Conservation (phyloP, 2,888 invertebrate genomes). For the Ditula angustiorana region DNA sequence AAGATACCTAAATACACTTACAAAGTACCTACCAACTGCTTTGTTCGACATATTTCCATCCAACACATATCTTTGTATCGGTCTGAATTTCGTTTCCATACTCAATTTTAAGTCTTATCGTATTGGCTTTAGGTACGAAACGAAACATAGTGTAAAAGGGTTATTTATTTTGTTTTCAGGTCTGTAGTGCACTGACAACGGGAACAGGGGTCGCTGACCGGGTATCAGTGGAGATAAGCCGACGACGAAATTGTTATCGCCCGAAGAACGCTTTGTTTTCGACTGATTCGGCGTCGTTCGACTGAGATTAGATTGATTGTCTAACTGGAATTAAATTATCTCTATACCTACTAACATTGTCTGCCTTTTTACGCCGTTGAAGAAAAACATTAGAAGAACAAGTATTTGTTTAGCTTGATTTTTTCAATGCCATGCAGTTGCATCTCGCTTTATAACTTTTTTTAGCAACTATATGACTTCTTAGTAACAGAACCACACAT, state of each 20-base stretch:
- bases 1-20: neutral
- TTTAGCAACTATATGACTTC: neutral
- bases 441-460: too few species aligned
- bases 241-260: conserved; percentile 74
- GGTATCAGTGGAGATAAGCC: conserved; percentile 77
- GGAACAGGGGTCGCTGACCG: conserved; percentile 76
- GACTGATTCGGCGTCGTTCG: conserved; percentile 65
- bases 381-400: neutral
- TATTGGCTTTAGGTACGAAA: neutral
- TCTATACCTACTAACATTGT: neutral
- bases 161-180: conserved; percentile 53
- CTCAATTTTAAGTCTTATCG: neutral
- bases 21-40: neutral
- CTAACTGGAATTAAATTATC: conserved; percentile 44
- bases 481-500: conserved; percentile 4
- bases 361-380: neutral
- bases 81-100: neutral
- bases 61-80: conserved; percentile 3
- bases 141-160: neutral
- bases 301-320: conserved; percentile 71
- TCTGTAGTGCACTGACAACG: conserved; percentile 52
- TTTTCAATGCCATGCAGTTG: too few species aligned
- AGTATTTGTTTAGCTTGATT: neutral
- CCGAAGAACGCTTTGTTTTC: conserved; percentile 79
- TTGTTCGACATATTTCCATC: neutral